Percentiles rank a stretch among this genome's conserved stretches.
These are phyloP conservation scores for Hippoglossus hippoglossus DNA, from an alignment of 2,797 vertebrate species.

Conservation along the genomic window DNA sequence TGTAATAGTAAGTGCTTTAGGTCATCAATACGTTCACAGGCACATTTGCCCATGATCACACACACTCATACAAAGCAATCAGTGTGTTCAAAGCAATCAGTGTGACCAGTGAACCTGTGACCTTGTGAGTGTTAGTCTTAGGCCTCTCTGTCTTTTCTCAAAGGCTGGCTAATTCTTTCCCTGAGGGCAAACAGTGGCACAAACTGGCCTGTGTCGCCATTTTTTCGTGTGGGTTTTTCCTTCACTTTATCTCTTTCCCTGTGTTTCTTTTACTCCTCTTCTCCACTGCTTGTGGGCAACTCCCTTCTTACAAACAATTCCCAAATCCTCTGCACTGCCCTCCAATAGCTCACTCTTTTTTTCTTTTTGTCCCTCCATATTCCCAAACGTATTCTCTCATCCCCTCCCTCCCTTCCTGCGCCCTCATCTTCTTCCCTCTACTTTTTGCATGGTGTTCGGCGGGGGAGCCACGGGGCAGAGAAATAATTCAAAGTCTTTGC, in stretches of 20 bases:
- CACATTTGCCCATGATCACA: slow-evolving; percentile 8
- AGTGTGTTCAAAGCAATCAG: slow-evolving; percentile 35
- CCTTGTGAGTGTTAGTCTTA: slow-evolving; percentile 71
- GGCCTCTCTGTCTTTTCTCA: slow-evolving; percentile 75
- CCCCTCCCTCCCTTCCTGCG: not conserved
- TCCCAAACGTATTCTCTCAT: slow-evolving; percentile 39
- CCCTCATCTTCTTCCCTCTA: slow-evolving; percentile 29
- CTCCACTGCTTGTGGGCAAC: slow-evolving; percentile 30
- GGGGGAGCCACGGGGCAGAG: slow-evolving; percentile 79
- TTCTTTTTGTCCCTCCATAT: slow-evolving; percentile 42
- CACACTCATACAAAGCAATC: slow-evolving; percentile 2
- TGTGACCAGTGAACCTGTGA: slow-evolving; percentile 69
- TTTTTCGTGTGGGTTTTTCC: slow-evolving; percentile 26
- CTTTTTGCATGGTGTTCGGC: slow-evolving; percentile 62
- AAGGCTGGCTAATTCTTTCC: slow-evolving; percentile 77
- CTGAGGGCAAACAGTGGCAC: slow-evolving; percentile 67
- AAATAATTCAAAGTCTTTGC: slow-evolving; percentile 88
- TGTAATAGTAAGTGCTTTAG: slow-evolving; percentile 4
- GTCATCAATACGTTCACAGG: slow-evolving; percentile 19
- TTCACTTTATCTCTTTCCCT: slow-evolving; percentile 37
- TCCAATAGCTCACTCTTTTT: slow-evolving; percentile 44
- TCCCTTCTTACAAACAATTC: slow-evolving; percentile 43
- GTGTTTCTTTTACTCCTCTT: slow-evolving; percentile 31
- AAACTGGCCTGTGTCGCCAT: slow-evolving; percentile 46
- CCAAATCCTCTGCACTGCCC: slow-evolving; percentile 38